Evolutionary conservation across 2,113 vertebrate genomes (phyloP), one percentile per base, ranked within the genome.

Genomic region (Bubo blakistoni): DNA sequence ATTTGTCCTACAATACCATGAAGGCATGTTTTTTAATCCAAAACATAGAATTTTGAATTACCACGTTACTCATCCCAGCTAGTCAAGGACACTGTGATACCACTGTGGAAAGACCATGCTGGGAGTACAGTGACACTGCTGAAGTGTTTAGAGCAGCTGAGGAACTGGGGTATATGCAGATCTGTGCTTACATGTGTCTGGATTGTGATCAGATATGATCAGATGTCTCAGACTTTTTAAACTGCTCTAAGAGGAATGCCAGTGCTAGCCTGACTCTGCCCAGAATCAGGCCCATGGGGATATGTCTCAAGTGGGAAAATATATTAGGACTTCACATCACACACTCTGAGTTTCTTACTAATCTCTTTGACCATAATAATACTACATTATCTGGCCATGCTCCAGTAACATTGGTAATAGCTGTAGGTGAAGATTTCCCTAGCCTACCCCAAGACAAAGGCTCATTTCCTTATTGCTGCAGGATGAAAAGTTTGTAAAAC

Each of bases 401-500:
- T 93, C 36, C 82, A 94, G 52, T 72, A 86, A 51, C 29, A 36
- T 11, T 86, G 21, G 12, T 86, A 87, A 94, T 76, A 96, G 22
- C 16, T 76, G 61, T 36, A 80, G 69, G 61, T 81, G 77, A 94
- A 87, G 57, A 91, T 87, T 94, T 94, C 88, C 77, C 73, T 54
- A 92, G 34, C 13, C 17, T 76, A 52, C 16, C 34, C 32, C 22
- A 76, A 74, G 86, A 61, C 18, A 92, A 55, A 84, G 79, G 52
- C 34, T 87, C 13, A 62, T 94, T 69, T 91, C 22, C 65, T 94
- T 81, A 71, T 55, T 70, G 40, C 19, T 54, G 13, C 34, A 84
- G 72, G 67, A 85, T 57, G 40, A 94, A 80, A 61, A 86, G 36
- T 94, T 91, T 71, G 25, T 81, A 78, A 97, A 90, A 72, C 44